Evolutionary conservation across 2,113 vertebrate species (phyloP).

Genomic region (Plecotus auritus): DNA sequence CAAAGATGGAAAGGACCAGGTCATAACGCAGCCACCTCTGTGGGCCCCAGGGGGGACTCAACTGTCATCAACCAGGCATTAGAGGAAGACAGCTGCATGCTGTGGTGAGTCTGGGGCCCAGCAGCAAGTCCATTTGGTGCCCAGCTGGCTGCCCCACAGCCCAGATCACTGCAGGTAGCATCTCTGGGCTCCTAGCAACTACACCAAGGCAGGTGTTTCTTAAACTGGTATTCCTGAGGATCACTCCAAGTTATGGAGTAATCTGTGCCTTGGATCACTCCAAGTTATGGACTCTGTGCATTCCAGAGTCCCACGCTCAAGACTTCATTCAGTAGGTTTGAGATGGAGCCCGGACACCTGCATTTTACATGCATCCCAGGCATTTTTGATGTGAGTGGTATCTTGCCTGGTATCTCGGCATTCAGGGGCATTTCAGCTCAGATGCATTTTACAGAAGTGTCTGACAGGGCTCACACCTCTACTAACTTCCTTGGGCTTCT

Average conservation of each 20-base stretch:
- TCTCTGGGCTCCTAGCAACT: neutral
- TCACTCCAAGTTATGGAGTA: no score
- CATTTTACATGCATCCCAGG: no score
- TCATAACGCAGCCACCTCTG: neutral
- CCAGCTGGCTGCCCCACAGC: neutral
- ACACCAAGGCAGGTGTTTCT: neutral
- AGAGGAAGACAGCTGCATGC: accelerated
- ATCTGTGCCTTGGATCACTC: neutral
- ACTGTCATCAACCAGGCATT: neutral
- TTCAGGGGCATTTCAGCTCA: neutral
- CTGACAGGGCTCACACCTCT: neutral
- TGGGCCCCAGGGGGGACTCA: neutral
- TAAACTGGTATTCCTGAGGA: neutral
- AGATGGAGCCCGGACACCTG: neutral
- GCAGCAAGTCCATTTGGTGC: accelerated
- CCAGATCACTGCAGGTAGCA: neutral
- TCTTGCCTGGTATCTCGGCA: neutral
- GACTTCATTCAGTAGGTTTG: neutral
- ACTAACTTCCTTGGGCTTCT: neutral
- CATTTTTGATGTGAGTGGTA: neutral
- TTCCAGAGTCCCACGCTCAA: neutral
- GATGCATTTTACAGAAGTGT: neutral
- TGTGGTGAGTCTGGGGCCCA: neutral
- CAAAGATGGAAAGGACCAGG: no score
- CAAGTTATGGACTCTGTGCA: neutral